Evolutionary conservation across 2,113 vertebrate genomes (phyloP).

Genomic region (Rhinogobius similis): DNA sequence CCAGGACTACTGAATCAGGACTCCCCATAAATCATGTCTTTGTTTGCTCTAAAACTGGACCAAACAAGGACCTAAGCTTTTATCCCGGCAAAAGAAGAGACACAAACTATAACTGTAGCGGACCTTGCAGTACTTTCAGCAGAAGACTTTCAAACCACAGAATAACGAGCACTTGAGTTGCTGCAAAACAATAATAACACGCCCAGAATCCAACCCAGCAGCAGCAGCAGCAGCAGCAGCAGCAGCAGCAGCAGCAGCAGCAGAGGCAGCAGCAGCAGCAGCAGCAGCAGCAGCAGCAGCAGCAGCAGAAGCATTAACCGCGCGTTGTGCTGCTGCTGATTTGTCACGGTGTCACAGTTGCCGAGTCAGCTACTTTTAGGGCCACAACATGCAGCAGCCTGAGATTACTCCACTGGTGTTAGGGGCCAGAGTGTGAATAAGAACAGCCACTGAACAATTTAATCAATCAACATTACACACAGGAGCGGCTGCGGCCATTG

Average conservation of each 20-base stretch:
- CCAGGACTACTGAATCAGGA: no score
- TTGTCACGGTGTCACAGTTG: not conserved
- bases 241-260: not conserved
- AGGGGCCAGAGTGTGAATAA: conserved; percentile 3
- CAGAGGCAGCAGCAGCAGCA: no score
- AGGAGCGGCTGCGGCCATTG: not conserved
- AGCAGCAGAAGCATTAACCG: no score
- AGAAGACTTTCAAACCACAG: not conserved
- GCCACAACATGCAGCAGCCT: not conserved
- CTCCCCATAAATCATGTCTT: no score
- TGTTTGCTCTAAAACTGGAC: no score
- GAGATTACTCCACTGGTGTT: not conserved
- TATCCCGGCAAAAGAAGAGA: no score
- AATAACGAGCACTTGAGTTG: not conserved
- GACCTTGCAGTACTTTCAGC: no score
- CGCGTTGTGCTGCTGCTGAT: not conserved
- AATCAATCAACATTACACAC: not conserved
- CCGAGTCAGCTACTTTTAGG: not conserved
- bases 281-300: no score
- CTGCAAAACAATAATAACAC: conserved; percentile 3
- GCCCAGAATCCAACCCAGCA: not conserved
- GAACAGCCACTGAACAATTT: conserved; percentile 1
- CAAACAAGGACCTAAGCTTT: no score
- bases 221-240: not conserved
- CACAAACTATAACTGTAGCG: no score